Evolutionary conservation across 2,888 invertebrate genomes (phyloP).

Genomic region (Conchocele bisecta): DNA sequence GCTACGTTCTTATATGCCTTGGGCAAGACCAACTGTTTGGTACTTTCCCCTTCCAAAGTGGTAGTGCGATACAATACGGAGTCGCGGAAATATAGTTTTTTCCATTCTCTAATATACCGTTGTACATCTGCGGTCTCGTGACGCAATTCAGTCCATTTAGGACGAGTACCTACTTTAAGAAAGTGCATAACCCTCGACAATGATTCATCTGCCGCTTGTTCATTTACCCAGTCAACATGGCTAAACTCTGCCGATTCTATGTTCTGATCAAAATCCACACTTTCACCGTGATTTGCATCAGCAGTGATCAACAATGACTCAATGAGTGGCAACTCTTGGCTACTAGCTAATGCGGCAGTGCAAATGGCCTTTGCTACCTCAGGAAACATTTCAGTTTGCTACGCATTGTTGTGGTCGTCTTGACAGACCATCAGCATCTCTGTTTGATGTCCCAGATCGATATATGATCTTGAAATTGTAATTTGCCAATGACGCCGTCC

Average conservation of each 20-base stretch:
- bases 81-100: background rate
- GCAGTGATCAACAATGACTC: background rate
- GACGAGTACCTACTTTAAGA: background rate
- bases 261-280: background rate
- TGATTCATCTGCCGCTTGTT: background rate
- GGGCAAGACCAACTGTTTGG: background rate
- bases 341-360: background rate
- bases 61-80: background rate
- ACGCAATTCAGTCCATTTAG: background rate
- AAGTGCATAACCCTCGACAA: background rate
- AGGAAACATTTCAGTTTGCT: slow-evolving; percentile 2
- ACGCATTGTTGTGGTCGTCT: slow-evolving; percentile 27
- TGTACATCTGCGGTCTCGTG: background rate
- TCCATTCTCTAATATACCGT: slow-evolving; percentile 4
- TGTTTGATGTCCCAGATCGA: slow-evolving; percentile 23
- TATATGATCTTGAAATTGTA: slow-evolving; percentile 30
- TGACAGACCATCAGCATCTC: slow-evolving; percentile 52
- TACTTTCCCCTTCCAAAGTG: slow-evolving; percentile 7
- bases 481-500: slow-evolving; percentile 27
- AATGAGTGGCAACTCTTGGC: background rate
- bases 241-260: background rate
- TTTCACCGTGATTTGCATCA: background rate
- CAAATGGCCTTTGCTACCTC: slow-evolving; percentile 18
- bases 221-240: slow-evolving; percentile 3
- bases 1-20: too few relatives aligned